Percentiles rank a stretch among this genome's conserved stretches.
Evolutionary conservation across 2,888 invertebrate species (phyloP).

Genomic region (Leptopterna dolabrata): DNA sequence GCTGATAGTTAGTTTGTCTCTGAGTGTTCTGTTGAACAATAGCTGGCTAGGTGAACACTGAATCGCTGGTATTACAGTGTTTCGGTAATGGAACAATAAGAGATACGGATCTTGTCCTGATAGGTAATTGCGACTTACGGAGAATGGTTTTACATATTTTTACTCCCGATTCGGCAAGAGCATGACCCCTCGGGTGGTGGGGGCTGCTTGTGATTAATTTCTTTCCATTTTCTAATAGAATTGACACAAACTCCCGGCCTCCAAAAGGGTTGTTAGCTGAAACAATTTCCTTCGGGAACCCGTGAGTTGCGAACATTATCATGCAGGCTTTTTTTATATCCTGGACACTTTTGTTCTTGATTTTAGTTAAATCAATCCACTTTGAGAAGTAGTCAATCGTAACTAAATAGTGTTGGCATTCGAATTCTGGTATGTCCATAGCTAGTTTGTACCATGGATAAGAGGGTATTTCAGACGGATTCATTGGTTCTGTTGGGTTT

Average conservation of each 20-base stretch:
- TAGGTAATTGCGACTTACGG: background rate
- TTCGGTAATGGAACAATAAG: background rate
- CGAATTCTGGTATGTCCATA: constrained; percentile 52
- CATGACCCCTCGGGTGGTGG: background rate
- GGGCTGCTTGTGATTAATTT: constrained; percentile 17
- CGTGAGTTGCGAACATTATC: constrained; percentile 3
- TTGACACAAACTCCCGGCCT: background rate
- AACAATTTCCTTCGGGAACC: background rate
- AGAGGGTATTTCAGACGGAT: constrained; percentile 36
- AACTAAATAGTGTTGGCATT: constrained; percentile 42
- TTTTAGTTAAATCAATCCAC: constrained; percentile 54
- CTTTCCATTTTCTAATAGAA: background rate
- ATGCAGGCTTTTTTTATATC: background rate
- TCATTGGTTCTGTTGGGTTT: constrained; percentile 50
- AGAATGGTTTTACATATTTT: background rate
- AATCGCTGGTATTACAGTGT: background rate
- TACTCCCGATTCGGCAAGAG: background rate
- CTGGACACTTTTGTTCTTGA: background rate
- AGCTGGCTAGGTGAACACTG: background rate
- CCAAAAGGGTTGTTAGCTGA: background rate
- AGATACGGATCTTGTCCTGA: background rate
- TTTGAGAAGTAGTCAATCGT: constrained; percentile 55
- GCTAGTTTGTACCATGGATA: constrained; percentile 47
- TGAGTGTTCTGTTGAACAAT: background rate
- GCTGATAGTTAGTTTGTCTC: background rate